Conservation (phyloP, 64 coral and sea anemone genomes). For the Orbicella faveolata region DNA sequence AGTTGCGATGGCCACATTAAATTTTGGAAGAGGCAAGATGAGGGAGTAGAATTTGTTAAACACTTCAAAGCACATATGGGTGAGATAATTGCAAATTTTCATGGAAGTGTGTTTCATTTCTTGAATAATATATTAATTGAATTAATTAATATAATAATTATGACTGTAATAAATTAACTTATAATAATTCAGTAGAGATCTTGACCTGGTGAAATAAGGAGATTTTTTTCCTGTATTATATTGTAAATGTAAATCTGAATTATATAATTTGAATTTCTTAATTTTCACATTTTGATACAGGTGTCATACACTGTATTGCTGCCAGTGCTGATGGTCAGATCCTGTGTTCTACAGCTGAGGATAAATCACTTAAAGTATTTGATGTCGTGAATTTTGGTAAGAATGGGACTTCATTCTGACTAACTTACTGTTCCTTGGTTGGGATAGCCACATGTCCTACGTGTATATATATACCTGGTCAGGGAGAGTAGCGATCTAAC, state of each 20-base stretch:
- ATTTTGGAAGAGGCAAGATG: conserved; percentile 98
- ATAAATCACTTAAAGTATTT: conserved; percentile 99
- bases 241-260: not conserved
- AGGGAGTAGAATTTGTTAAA: conserved; percentile 98
- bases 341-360: conserved; percentile 86
- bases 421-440: too few species aligned
- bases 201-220: too few species aligned
- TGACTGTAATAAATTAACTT: too few species aligned
- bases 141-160: too few species aligned
- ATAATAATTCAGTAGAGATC: too few species aligned
- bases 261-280: not conserved
- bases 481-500: too few species aligned
- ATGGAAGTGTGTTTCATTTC: too few species aligned
- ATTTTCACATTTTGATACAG: conserved; percentile 23
- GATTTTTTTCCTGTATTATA: too few species aligned
- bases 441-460: too few species aligned
- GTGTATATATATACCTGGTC: too few species aligned
- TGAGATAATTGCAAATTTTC: conserved; percentile 2
- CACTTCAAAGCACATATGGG: conserved; percentile 94
- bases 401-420: not conserved
- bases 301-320: conserved; percentile 87
- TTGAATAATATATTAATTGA: too few species aligned
- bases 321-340: conserved; percentile 90
- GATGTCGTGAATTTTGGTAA: conserved; percentile 99
- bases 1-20: conserved; percentile 99